Percentiles rank a stretch among this genome's conserved stretches.
Evolutionary conservation across 2,113 vertebrate species (phyloP).

Genomic region (Dicerorhinus sumatrensis): DNA sequence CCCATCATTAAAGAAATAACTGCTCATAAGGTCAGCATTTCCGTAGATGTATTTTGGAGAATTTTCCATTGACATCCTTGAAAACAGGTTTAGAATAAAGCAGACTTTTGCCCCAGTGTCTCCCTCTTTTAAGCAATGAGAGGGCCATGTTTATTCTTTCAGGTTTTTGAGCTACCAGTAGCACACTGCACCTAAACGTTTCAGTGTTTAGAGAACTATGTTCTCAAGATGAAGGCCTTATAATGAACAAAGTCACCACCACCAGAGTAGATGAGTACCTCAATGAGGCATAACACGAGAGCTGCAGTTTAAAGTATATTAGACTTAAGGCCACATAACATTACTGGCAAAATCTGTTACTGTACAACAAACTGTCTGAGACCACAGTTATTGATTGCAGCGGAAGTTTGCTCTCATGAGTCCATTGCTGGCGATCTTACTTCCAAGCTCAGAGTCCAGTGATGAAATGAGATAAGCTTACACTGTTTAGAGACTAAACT

Average conservation of each 20-base stretch:
- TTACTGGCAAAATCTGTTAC: not conserved
- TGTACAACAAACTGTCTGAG: not conserved
- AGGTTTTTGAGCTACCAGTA: not conserved
- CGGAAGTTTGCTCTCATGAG: not conserved
- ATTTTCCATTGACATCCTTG: not conserved
- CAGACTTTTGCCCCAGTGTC: not conserved
- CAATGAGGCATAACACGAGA: not conserved
- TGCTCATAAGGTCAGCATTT: not conserved
- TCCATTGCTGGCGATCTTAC: not conserved
- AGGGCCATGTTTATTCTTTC: not conserved
- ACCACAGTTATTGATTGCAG: not conserved
- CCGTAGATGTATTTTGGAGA: not conserved
- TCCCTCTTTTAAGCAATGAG: not conserved
- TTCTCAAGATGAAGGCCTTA: not conserved
- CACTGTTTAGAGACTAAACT: not conserved
- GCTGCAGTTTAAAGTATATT: not conserved
- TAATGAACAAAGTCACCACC: not conserved
- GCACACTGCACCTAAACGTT: not conserved
- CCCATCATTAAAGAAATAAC: not conserved
- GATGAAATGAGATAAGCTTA: not conserved
- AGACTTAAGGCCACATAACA: not conserved
- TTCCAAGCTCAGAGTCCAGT: not conserved
- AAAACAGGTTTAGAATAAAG: not conserved
- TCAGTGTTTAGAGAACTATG: not conserved
- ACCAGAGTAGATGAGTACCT: not conserved